Percentiles rank a stretch among this genome's conserved stretches.
Conservation (phyloP, 2,888 invertebrate genomes). For the Cyaniris semiargus region DNA sequence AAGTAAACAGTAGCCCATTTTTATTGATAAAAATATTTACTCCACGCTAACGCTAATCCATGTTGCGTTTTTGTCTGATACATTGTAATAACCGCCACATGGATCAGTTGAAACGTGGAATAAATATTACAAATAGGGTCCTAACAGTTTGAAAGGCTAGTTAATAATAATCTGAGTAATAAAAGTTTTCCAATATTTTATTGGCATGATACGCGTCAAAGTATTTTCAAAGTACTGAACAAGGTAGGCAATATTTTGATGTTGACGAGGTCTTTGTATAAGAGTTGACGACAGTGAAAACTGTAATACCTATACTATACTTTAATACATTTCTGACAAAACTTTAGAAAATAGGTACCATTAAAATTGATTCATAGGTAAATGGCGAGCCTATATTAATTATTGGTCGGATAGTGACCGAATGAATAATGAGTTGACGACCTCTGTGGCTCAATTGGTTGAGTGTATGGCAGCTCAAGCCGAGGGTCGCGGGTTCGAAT, state of each 20-base stretch:
- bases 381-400: background rate
- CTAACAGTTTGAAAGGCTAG: background rate
- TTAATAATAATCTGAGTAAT: background rate
- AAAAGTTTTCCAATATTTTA: conserved; percentile 5
- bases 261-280: background rate
- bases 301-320: background rate
- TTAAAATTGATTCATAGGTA: background rate
- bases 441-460: too few relatives aligned
- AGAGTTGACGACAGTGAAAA: background rate
- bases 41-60: background rate
- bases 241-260: background rate
- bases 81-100: background rate
- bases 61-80: background rate
- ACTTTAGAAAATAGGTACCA: background rate
- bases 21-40: background rate
- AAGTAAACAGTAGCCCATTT: conserved; percentile 1
- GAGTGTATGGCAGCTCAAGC: too few relatives aligned
- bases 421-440: too few relatives aligned
- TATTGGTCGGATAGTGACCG: background rate
- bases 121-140: background rate
- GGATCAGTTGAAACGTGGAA: background rate
- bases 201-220: background rate
- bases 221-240: background rate
- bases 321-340: background rate
- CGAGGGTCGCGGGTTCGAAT: too few relatives aligned